Evolutionary conservation across 2,888 invertebrate genomes (phyloP).

Genomic region (Pristionchus fissidentatus): DNA sequence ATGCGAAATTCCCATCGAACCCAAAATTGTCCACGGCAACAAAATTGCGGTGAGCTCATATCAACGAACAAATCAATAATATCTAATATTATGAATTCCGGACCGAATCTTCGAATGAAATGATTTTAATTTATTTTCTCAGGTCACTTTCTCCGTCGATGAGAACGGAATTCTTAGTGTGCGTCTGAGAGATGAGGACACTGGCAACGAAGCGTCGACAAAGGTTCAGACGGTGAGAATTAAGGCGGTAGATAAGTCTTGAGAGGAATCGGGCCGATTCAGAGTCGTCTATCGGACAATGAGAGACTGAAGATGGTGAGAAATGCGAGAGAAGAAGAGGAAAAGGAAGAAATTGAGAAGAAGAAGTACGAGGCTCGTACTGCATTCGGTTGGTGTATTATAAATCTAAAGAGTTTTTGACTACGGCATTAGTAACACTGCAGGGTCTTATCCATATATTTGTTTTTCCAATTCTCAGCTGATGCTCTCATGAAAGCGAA

Average conservation of each 20-base stretch:
- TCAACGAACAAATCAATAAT: too few relatives aligned
- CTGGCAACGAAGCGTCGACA: not conserved
- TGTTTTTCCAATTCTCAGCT: constrained; percentile 20
- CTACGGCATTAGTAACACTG: not conserved
- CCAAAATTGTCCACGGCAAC: not conserved
- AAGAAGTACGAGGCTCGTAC: not conserved
- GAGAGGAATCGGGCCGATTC: not conserved
- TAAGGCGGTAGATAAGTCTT: too few relatives aligned
- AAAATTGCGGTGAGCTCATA: not conserved
- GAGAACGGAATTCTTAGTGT: constrained; percentile 33
- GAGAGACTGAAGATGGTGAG: constrained; percentile 13
- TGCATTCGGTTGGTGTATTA: not conserved
- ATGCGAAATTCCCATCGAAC: not conserved
- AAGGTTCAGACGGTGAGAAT: constrained; percentile 10
- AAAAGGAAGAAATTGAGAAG: not conserved
- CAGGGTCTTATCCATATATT: not conserved
- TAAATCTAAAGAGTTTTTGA: not conserved
- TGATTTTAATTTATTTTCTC: not conserved
- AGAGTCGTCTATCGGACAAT: not conserved
- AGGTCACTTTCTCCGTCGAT: constrained; percentile 20
- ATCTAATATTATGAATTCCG: not conserved
- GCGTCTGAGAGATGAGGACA: not conserved
- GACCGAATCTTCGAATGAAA: not conserved
- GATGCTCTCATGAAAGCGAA: not conserved
- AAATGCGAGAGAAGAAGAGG: constrained; percentile 24